A percentile compares a stretch with the other conserved stretches of the same genome.
Conservation (phyloP, 1,140 invertebrate species). For the Schlechtendalia chinensis region DNA sequence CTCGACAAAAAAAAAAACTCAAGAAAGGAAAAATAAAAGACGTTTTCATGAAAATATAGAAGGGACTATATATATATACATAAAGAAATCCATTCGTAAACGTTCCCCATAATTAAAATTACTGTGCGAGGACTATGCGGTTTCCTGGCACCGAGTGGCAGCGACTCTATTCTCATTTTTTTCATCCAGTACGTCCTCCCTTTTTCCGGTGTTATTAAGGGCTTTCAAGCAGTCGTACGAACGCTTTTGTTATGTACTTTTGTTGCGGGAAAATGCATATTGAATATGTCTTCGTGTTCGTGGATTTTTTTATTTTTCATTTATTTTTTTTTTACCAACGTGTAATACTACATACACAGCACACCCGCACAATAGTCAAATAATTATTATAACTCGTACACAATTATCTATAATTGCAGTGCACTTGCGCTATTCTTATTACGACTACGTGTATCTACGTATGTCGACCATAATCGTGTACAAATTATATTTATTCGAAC, state of each 20-base stretch:
- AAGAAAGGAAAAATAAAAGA: constrained; percentile 9
- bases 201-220: constrained; percentile 7
- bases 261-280: constrained; percentile 1
- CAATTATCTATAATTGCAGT: not conserved
- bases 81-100: constrained; percentile 2
- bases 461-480: no score
- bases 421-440: no score
- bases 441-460: no score
- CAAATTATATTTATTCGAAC: no score
- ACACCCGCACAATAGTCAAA: not conserved
- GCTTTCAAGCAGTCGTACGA: not conserved
- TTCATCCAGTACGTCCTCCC: not conserved
- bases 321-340: not conserved
- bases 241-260: constrained; percentile 8
- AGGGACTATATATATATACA: not conserved
- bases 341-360: not conserved
- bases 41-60: constrained; percentile 3
- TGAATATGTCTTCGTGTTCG: not conserved
- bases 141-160: constrained; percentile 9
- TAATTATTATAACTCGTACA: not conserved
- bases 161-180: not conserved
- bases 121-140: not conserved
- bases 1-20: not conserved
- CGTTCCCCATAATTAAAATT: constrained; percentile 4
- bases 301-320: no score